phyloP scores from a whole-genome alignment of 64 coral and sea anemone species.

The Acropora yongei region DNA sequence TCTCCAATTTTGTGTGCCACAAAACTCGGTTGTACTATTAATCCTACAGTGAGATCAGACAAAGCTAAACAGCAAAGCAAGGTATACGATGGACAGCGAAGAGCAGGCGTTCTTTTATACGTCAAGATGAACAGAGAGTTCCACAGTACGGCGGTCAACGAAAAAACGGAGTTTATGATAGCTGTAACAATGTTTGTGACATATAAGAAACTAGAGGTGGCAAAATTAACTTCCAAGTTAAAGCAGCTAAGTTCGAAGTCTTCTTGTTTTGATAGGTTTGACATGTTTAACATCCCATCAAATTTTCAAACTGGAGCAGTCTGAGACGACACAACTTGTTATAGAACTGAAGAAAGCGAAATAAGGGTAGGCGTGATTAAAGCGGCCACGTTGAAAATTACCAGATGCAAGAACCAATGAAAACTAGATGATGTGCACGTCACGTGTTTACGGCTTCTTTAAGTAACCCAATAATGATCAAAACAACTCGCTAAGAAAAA shows the following conservation, averaged over 20 bases:
- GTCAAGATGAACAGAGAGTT: background rate
- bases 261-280: background rate
- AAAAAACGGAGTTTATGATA: background rate
- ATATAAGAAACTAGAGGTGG: background rate
- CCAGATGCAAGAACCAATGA: too few species aligned
- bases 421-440: too few species aligned
- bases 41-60: constrained; percentile 1
- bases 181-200: constrained; percentile 12
- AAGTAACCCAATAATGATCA: too few species aligned
- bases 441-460: too few species aligned
- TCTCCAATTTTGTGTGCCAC: constrained; percentile 33
- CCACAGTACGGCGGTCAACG: constrained; percentile 13
- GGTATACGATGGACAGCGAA: constrained; percentile 15
- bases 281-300: background rate
- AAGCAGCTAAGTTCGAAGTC: background rate
- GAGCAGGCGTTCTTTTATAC: constrained; percentile 25
- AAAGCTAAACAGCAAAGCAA: constrained; percentile 5
- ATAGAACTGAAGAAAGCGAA: too few species aligned
- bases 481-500: too few species aligned
- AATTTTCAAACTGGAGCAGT: too few species aligned
- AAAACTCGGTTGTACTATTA: constrained; percentile 13
- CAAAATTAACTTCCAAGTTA: background rate
- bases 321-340: too few species aligned
- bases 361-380: too few species aligned
- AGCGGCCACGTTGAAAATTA: too few species aligned